Evolutionary conservation across 2,888 invertebrate genomes (phyloP), one percentile per base, ranked within the genome.

Genomic region (Eristalinus sepulchralis): DNA sequence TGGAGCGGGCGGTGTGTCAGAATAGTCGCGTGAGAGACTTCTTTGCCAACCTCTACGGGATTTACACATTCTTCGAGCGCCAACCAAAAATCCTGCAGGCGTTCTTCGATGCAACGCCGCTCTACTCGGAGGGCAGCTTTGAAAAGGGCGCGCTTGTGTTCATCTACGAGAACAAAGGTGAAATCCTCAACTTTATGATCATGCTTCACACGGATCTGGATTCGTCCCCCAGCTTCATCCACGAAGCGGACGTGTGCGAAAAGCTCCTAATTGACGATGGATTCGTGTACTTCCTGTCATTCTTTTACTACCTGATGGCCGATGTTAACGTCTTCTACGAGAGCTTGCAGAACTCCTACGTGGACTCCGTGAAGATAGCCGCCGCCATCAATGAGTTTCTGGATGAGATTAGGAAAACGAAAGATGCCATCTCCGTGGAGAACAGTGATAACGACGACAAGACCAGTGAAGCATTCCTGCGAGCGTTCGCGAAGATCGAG

Each of bases 361-460:
- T 85, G 1, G 85, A 85, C 39, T 85, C 85, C 10, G 24, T 68
- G 13, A 85, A 85, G 59, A 85, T 85, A 20, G 73, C 68, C 39
- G 64, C 77, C 10, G 81, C 81, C 17, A 85, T 81, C 2, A 77
- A 63, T 24, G 81, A 85, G 36, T 85, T 85, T 13, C 55, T 85
- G 1, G 85, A 85, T 13, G 85, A 85, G 73, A 85, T 81, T 2
- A 27, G 81, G 0, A 85, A 85, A 72, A 85, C 85, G 63, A 85
- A 85, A 64, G 85, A 85, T 13, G 85, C 85, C 10, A 85, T 85
- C n/a, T 77, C 85, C 11, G 85, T 85, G 11, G 85, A 85, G n/a
- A 85, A 80, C 68, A 85, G 85, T 55, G 85, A 85, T 34, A 85
- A 85, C 10, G 85, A 85, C 6, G 85, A 85, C 68, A 85, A 81